Evolutionary conservation across 2,797 vertebrate species (phyloP).

Genomic region (Limnodromus scolopaceus): DNA sequence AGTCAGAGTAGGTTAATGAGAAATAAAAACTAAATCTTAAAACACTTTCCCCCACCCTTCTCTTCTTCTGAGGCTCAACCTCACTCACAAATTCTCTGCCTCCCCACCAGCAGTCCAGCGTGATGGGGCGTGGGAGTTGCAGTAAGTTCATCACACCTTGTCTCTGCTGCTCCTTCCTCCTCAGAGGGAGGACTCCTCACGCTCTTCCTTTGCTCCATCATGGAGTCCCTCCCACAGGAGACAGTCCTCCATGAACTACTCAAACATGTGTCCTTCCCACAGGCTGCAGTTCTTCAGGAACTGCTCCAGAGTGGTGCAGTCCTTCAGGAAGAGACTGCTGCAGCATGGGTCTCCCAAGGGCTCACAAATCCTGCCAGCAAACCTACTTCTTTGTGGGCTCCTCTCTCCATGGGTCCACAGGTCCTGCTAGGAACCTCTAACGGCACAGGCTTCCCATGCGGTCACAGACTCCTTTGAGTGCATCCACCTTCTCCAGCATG

Average conservation of each 20-base stretch:
- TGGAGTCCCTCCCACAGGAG: no score
- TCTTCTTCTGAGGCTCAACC: not conserved
- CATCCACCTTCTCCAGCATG: not conserved
- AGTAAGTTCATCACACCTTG: no score
- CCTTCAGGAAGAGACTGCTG: not conserved
- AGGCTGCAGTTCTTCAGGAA: not conserved
- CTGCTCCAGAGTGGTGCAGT: not conserved
- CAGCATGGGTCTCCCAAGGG: not conserved
- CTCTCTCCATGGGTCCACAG: not conserved
- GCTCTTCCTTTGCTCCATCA: no score
- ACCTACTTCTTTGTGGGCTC: not conserved
- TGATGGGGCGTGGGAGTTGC: no score
- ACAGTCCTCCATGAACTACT: not conserved
- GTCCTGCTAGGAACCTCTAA: not conserved
- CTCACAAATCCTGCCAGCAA: not conserved
- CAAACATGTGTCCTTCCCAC: rapidly evolving
- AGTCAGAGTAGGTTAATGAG: not conserved
- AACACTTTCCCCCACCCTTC: not conserved
- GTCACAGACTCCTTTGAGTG: not conserved
- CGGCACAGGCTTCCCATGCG: not conserved
- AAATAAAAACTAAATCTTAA: not conserved
- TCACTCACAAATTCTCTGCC: not conserved
- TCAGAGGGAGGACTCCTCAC: no score
- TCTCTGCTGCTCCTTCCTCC: no score
- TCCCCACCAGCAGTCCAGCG: no score